phyloP scores from a whole-genome alignment of 2,797 vertebrate species.

The Varecia variegata region DNA sequence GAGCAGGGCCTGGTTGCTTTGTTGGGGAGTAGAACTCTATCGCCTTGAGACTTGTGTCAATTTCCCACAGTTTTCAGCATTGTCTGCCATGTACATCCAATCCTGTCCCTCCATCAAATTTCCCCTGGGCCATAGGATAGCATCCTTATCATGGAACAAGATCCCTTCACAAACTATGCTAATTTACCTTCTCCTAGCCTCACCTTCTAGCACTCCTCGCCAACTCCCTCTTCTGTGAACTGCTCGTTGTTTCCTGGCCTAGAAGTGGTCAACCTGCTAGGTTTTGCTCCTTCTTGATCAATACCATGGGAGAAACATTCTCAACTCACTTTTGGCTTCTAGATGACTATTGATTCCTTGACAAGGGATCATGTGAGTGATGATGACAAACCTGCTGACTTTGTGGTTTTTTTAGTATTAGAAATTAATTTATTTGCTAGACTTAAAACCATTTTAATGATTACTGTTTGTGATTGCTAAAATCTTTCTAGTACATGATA shows the following conservation, averaged over 20 bases:
- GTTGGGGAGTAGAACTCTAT: neutral
- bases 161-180: neutral
- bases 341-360: neutral
- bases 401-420: constrained; percentile 14
- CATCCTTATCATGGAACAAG: neutral
- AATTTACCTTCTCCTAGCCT: neutral
- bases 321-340: neutral
- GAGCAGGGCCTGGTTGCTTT: neutral
- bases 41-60: neutral
- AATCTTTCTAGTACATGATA: neutral
- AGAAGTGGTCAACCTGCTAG: neutral
- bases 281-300: neutral
- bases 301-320: neutral
- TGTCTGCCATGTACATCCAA: neutral
- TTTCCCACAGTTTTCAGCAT: neutral
- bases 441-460: constrained; percentile 38
- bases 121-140: neutral
- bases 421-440: constrained; percentile 31
- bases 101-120: neutral
- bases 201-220: neutral
- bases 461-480: constrained; percentile 22
- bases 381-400: neutral
- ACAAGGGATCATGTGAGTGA: neutral
- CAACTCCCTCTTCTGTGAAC: neutral
- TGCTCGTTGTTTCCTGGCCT: neutral